A percentile compares a stretch with the other conserved stretches of the same genome.
Evolutionary conservation across 2,113 vertebrate species (phyloP).

Genomic region (Carettochelys insculpta): DNA sequence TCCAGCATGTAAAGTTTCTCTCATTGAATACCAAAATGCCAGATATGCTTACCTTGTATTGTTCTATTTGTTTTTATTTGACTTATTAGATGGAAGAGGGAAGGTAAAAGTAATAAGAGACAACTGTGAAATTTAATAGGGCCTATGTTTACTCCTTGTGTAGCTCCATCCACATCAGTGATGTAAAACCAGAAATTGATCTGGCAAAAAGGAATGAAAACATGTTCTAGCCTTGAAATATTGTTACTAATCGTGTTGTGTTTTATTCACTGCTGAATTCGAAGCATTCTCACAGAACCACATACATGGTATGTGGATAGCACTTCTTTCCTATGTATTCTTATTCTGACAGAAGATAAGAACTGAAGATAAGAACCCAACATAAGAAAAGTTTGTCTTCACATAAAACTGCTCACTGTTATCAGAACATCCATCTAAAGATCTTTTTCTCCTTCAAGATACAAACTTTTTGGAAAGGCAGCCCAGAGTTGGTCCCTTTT

Average conservation of each 20-base stretch:
- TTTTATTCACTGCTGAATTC: neutral
- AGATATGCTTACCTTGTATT: neutral
- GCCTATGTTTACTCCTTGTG: accelerated
- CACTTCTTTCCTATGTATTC: neutral
- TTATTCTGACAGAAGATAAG: neutral
- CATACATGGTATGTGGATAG: neutral
- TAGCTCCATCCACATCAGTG: neutral
- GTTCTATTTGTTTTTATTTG: neutral
- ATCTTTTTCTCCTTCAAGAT: accelerated
- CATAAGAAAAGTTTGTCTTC: neutral
- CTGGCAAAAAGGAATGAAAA: neutral
- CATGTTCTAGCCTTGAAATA: neutral
- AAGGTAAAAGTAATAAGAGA: neutral
- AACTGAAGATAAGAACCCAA: no score
- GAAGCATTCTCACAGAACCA: neutral
- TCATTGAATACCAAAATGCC: neutral
- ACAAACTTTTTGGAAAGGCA: neutral
- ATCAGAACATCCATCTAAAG: neutral
- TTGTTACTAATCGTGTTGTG: neutral
- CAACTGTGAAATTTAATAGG: neutral
- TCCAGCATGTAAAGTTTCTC: neutral
- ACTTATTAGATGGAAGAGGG: neutral
- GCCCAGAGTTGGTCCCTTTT: neutral
- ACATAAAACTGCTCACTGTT: neutral
- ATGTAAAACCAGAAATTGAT: neutral